Conservation (phyloP, 2,888 invertebrate genomes). For the Metacarcinus magister region DNA sequence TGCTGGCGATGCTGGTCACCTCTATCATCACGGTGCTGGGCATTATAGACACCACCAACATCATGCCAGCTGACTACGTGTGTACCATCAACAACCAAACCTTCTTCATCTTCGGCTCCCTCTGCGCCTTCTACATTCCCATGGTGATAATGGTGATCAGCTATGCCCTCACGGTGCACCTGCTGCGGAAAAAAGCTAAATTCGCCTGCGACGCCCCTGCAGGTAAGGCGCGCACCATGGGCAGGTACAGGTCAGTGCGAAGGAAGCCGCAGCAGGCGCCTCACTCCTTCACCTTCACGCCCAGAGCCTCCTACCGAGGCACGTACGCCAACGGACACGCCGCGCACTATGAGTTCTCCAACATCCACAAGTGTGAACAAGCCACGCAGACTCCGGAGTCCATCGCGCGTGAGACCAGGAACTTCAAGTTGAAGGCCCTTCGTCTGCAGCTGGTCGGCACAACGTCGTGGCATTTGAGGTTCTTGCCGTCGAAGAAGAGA, state of each 20-base stretch:
- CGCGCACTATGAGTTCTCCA: slow-evolving; percentile 76
- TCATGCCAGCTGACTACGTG: slow-evolving; percentile 83
- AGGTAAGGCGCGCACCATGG: slow-evolving; percentile 78
- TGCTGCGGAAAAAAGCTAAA: slow-evolving; percentile 85
- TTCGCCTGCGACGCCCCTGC: slow-evolving; percentile 70
- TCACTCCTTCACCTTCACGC: slow-evolving; percentile 66
- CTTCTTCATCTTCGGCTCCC: slow-evolving; percentile 86
- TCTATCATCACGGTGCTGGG: slow-evolving; percentile 86
- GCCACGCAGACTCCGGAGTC: slow-evolving; percentile 90
- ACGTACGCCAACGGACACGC: slow-evolving; percentile 81
- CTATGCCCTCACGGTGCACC: slow-evolving; percentile 86
- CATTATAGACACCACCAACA: slow-evolving; percentile 85
- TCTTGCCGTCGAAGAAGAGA: slow-evolving; percentile 71
- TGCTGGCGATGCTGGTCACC: slow-evolving; percentile 85
- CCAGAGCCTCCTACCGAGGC: slow-evolving; percentile 58
- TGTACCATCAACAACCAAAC: slow-evolving; percentile 85
- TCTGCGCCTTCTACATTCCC: slow-evolving; percentile 87
- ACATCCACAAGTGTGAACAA: slow-evolving; percentile 87
- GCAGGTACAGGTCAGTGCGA: slow-evolving; percentile 75
- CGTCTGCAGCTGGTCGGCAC: slow-evolving; percentile 77
- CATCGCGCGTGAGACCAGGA: slow-evolving; percentile 89
- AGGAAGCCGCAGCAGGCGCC: slow-evolving; percentile 66
- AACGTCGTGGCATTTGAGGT: slow-evolving; percentile 77
- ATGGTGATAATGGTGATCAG: slow-evolving; percentile 86
- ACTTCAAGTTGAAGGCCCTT: slow-evolving; percentile 85